Evolutionary conservation across 2,888 invertebrate genomes (phyloP).

Genomic region (Augiades crinisus): DNA sequence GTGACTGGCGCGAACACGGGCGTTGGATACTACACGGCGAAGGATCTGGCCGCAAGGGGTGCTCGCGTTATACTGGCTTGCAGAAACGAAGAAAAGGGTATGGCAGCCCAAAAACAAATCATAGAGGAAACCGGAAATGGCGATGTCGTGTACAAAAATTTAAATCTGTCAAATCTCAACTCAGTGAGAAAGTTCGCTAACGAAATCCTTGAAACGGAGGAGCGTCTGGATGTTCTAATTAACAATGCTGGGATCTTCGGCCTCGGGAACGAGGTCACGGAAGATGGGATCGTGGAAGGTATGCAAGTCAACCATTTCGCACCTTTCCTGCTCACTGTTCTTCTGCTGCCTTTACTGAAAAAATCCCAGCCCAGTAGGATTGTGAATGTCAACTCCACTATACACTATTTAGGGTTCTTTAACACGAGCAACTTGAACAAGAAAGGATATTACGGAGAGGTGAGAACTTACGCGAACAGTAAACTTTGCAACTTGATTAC

Average conservation of each 20-base stretch:
- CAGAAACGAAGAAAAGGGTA: conserved; percentile 53
- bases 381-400: conserved; percentile 87
- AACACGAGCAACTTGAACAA: conserved; percentile 74
- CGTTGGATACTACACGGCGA: conserved; percentile 54
- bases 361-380: conserved; percentile 86
- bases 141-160: conserved; percentile 83
- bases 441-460: conserved; percentile 9
- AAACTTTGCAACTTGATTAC: conserved; percentile 50
- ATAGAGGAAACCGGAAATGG: conserved; percentile 83
- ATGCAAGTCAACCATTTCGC: conserved; percentile 95
- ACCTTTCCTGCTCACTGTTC: conserved; percentile 92
- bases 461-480: conserved; percentile 41
- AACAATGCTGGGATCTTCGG: conserved; percentile 92
- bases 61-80: conserved; percentile 79
- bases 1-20: conserved; percentile 57
- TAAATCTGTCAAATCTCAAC: conserved; percentile 86
- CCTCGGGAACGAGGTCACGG: conserved; percentile 83
- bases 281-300: conserved; percentile 90
- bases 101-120: conserved; percentile 79
- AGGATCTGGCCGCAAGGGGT: conserved; percentile 64
- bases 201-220: conserved; percentile 85
- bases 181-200: conserved; percentile 90
- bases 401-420: conserved; percentile 85
- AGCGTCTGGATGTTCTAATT: conserved; percentile 87
- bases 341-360: conserved; percentile 88